phyloP scores from a whole-genome alignment of 1,140 invertebrate species.

The Lordiphosa clarofinis region DNA sequence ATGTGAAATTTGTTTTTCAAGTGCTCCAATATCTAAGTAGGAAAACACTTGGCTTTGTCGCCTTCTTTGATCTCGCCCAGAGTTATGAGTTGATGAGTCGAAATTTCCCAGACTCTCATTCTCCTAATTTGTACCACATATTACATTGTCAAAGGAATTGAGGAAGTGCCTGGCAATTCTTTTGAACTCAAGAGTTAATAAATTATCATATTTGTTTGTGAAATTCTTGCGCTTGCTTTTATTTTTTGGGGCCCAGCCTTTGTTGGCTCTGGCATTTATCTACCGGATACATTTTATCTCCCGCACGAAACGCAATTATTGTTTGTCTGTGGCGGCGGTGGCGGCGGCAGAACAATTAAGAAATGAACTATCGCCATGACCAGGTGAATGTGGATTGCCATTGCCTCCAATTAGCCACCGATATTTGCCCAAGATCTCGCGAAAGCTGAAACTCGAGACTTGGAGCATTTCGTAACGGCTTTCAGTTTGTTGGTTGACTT shows the following conservation, averaged over 20 bases:
- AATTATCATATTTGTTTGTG: constrained; percentile 68
- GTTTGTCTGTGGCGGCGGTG: constrained; percentile 38
- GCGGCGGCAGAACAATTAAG: constrained; percentile 64
- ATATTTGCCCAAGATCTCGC: constrained; percentile 59
- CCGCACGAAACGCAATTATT: constrained; percentile 66
- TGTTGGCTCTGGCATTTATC: constrained; percentile 48
- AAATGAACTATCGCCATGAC: constrained; percentile 66
- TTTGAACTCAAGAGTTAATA: constrained; percentile 72
- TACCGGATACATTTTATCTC: constrained; percentile 75
- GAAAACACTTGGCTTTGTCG: constrained; percentile 40
- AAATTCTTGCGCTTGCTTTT: constrained; percentile 37
- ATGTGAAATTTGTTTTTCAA: constrained; percentile 38
- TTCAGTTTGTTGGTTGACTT: constrained; percentile 38
- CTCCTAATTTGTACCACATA: constrained; percentile 48
- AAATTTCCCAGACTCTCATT: constrained; percentile 48
- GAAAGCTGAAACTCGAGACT: constrained; percentile 30
- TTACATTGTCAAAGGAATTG: constrained; percentile 70
- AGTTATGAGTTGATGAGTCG: constrained; percentile 33
- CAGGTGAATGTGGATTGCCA: constrained; percentile 22
- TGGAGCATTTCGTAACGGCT: constrained; percentile 12
- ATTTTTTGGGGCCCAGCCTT: constrained; percentile 40
- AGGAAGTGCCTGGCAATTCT: constrained; percentile 67
- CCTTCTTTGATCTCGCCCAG: constrained; percentile 55
- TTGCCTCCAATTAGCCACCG: constrained; percentile 53
- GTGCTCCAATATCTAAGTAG: constrained; percentile 19